These are phyloP conservation scores for Spheniscus humboldti DNA, from an alignment of 2,797 vertebrate species.

Conservation along the genomic window DNA sequence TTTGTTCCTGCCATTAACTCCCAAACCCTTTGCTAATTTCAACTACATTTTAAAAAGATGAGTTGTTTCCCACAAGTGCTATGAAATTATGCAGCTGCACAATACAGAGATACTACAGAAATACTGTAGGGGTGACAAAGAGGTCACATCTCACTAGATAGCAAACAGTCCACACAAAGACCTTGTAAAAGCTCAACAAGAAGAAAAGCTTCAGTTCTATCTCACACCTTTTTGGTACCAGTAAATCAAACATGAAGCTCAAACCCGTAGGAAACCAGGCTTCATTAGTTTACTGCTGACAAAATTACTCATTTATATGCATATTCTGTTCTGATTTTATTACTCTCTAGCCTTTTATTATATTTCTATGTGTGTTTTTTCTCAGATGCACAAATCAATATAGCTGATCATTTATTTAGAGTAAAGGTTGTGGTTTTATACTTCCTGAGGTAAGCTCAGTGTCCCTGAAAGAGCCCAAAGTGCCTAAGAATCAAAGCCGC, in stretches of 20 bases:
- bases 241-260: not conserved
- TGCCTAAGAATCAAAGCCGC: not conserved
- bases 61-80: not conserved
- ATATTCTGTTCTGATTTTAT: not conserved
- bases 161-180: not conserved
- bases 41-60: not conserved
- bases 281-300: not conserved
- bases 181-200: not conserved
- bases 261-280: not conserved
- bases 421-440: not conserved
- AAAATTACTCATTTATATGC: not conserved
- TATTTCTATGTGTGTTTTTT: not conserved
- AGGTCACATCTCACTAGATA: not conserved
- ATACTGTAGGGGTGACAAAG: not conserved
- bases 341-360: not conserved
- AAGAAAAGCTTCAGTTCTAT: not conserved
- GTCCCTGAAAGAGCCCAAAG: not conserved
- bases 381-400: not conserved
- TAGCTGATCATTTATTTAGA: not conserved
- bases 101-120: not conserved
- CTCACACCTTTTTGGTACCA: not conserved
- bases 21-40: not conserved
- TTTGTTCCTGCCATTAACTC: not conserved
- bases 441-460: not conserved
- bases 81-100: not conserved